These are phyloP conservation scores for Mystacornis crossleyi DNA, from an alignment of 2,113 vertebrate genomes.

Conservation along the genomic window DNA sequence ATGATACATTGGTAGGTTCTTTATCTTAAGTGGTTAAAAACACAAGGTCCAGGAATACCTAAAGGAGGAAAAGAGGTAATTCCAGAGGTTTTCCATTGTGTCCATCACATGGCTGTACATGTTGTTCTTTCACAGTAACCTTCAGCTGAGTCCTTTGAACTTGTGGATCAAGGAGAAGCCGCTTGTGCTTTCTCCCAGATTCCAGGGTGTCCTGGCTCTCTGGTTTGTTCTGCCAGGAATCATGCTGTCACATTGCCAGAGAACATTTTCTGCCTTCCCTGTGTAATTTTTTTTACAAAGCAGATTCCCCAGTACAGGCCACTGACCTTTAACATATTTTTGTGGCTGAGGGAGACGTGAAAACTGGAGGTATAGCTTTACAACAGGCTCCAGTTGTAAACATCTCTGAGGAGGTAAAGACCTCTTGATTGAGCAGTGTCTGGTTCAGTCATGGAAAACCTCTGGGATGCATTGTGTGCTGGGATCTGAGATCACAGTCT, in stretches of 20 bases:
- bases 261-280: neutral
- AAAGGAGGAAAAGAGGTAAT: neutral
- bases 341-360: neutral
- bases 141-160: neutral
- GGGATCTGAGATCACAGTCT: neutral
- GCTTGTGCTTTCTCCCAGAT: neutral
- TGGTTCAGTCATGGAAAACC: neutral
- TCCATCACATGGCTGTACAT: neutral
- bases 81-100: neutral
- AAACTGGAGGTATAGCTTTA: neutral
- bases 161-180: neutral
- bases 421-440: neutral
- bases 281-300: neutral
- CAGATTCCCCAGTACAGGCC: neutral
- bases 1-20: neutral
- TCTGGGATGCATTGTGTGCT: neutral
- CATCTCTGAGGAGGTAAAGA: neutral
- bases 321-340: neutral
- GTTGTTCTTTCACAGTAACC: neutral
- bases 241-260: neutral
- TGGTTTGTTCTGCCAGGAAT: neutral
- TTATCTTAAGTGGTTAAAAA: neutral
- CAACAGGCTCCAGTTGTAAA: neutral
- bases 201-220: neutral
- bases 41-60: neutral